Evolutionary conservation across 1,140 invertebrate genomes (phyloP), one percentile per base, ranked within the genome.

Genomic region (Rhyacophila brunnea): DNA sequence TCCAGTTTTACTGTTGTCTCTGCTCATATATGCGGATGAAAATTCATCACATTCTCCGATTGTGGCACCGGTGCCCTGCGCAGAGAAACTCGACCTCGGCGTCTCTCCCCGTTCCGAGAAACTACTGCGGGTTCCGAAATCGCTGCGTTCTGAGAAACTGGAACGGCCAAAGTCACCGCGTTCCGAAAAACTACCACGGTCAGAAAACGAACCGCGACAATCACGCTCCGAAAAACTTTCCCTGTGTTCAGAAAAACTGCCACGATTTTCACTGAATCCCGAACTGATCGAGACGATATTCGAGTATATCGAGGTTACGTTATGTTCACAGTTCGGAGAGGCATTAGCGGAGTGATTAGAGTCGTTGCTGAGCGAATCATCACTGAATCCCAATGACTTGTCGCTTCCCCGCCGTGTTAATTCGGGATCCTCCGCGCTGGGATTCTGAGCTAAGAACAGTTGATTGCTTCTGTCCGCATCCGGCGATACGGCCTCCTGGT

Each of bases 331-430:
- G 47, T 79, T 79, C 0, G 77, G 77, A 1, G 77, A 79, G 0
- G 58, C 74, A 43, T 73, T 75, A 0, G 77, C 72, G 0, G 75
- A 74, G 58, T 74, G 75, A 67, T 75, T 77, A 18, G 74, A 77
- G 60, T 87, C 85, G 45, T 85, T 86, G 57, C 84, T 86, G 1
- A 87, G 63, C 1, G 83, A 85, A 68, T 87, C 85, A 35, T 87
- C 85, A 2, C 84, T 86, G 68, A 86, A 87, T 40, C 83, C 84
- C 6, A 85, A 69, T n/a, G 82, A 83, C 59, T 83, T 85, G 64
- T 86, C 85, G 36, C 75, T 77, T 2, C 81, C 81, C 18, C 82
- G 69, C 45, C 77, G 64, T 20, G 73, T 66, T 57, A 74, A 75
- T 34, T 68, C 68, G 6, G 65, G 19, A 15, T 74, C 73, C 32